Percentiles rank a stretch among this genome's conserved stretches.
phyloP scores from a whole-genome alignment of 2,888 invertebrate genomes.

The Eurois occulta region DNA sequence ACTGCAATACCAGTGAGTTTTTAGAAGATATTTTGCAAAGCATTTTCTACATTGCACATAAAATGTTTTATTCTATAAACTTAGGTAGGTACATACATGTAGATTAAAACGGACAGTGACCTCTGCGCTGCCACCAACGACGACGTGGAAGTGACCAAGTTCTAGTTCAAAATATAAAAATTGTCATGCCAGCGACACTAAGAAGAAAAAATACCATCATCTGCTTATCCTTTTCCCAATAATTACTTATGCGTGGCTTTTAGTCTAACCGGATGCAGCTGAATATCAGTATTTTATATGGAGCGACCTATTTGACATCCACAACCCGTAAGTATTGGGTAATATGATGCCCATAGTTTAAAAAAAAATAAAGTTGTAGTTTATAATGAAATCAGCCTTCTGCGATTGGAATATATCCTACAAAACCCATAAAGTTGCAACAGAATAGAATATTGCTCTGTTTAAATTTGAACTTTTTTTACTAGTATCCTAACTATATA shows the following conservation, averaged over 20 bases:
- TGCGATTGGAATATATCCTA: not conserved
- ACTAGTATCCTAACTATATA: not conserved
- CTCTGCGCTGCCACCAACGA: not conserved
- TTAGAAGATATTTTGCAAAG: conserved; percentile 2
- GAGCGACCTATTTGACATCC: not conserved
- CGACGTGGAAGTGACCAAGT: too few species aligned
- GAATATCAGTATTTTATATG: not conserved
- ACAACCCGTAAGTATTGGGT: not conserved
- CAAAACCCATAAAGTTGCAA: not conserved
- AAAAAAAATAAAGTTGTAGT: not conserved
- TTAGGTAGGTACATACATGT: not conserved
- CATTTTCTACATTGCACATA: not conserved
- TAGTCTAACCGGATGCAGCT: not conserved
- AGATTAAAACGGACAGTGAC: not conserved
- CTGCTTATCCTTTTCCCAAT: not conserved
- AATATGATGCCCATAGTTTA: too few species aligned
- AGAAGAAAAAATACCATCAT: too few species aligned
- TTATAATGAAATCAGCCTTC: not conserved
- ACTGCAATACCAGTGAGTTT: conserved; percentile 17
- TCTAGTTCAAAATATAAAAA: too few species aligned
- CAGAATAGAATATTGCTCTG: not conserved
- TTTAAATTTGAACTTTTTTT: too few species aligned
- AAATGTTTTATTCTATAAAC: not conserved
- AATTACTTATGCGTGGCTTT: not conserved
- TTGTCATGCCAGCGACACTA: too few species aligned